Conservation (phyloP, 1,140 invertebrate genomes). For the Macrostomum lignano region DNA sequence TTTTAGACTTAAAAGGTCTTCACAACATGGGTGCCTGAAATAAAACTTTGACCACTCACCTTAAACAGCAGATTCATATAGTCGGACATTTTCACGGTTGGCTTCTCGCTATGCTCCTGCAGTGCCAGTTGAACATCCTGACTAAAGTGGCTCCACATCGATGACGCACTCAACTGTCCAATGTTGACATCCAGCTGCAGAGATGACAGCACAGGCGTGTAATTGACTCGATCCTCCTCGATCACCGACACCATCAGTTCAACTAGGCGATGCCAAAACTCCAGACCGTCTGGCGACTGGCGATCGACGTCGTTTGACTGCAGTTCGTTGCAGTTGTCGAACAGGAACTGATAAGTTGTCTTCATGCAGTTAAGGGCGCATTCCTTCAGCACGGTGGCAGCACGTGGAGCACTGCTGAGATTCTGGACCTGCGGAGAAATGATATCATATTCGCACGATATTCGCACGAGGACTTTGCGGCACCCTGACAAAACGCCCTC, state of each 20-base stretch:
- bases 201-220: constrained; percentile 36
- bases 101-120: constrained; percentile 64
- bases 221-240: constrained; percentile 8
- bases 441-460: too few species aligned
- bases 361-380: constrained; percentile 89
- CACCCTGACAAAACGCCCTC: too few species aligned
- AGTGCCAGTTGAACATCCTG: constrained; percentile 49
- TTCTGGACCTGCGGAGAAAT: constrained; percentile 66
- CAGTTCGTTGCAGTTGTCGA: constrained; percentile 83
- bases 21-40: too few species aligned
- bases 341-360: constrained; percentile 87
- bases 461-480: too few species aligned
- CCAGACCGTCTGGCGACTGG: constrained; percentile 5
- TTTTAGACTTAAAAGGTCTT: too few species aligned
- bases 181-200: constrained; percentile 37
- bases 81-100: constrained; percentile 25
- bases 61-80: constrained; percentile 99
- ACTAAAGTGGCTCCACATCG: constrained; percentile 84
- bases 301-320: constrained; percentile 36
- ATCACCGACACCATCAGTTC: constrained; percentile 8
- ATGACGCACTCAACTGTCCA: constrained; percentile 63
- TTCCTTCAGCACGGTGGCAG: constrained; percentile 88
- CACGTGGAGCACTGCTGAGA: constrained; percentile 71
- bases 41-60: too few species aligned
- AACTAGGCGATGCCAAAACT: constrained; percentile 8